Conservation (phyloP, 2,113 vertebrate species). For the Macheiramphus alcinus region DNA sequence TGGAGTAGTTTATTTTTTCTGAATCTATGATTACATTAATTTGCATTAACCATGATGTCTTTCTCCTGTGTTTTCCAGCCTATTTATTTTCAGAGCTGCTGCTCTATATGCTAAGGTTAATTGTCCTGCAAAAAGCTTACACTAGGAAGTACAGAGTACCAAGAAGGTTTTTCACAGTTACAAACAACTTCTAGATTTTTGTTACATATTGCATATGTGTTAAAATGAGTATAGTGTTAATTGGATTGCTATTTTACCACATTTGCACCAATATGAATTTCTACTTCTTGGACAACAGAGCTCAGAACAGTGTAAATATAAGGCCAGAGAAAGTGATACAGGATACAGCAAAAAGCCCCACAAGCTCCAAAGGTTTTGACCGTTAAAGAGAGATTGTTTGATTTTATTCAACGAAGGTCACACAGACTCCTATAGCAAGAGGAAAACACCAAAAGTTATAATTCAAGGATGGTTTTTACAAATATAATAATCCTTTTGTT, state of each 20-base stretch:
- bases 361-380: not conserved
- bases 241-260: constrained; percentile 52
- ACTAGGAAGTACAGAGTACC: constrained; percentile 50
- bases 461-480: not conserved
- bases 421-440: not conserved
- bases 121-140: constrained; percentile 70
- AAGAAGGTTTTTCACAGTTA: constrained; percentile 69
- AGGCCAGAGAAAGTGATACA: constrained; percentile 2
- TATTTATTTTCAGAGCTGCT: constrained; percentile 68
- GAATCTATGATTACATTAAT: constrained; percentile 67
- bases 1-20: constrained; percentile 60
- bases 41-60: constrained; percentile 71
- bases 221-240: constrained; percentile 61
- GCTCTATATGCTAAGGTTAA: constrained; percentile 67
- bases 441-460: not conserved
- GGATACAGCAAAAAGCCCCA: not conserved
- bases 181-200: constrained; percentile 68
- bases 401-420: not conserved
- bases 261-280: constrained; percentile 63
- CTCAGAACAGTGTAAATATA: constrained; percentile 43
- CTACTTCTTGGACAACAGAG: constrained; percentile 63
- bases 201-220: constrained; percentile 68
- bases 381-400: not conserved
- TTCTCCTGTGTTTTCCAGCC: constrained; percentile 64
- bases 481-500: not conserved